Evolutionary conservation across 2,888 invertebrate genomes (phyloP), one percentile per base, ranked within the genome.

Genomic region (Acanthosepion esculentum): DNA sequence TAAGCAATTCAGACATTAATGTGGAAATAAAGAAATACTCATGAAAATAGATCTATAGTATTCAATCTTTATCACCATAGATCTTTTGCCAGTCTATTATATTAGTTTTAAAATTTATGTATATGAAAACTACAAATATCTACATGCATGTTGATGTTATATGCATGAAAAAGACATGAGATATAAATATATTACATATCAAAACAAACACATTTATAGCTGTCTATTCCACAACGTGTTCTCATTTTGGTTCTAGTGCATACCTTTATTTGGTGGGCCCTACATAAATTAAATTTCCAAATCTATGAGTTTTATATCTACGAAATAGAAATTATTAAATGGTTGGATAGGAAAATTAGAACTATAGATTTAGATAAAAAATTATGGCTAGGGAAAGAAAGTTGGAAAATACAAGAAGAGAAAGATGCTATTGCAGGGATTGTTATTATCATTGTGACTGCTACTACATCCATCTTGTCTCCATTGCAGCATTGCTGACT

Each of bases 361-460:
- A 53, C 41, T 53, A 41, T 4, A 10, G 48, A 50, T 53, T 15
- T 12, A 12, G 18, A 33, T 53, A 93, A 48, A 93, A 48, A 93
- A 48, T 29, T 1, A n/a, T 26, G 15, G 53, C 29, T 15, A 53
- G 18, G 18, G 12, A 93, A 29, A n/a, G n/a, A 48, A 50, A n/a
- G 41, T 18, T 48, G 93, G 20, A 93, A 50, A 53, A n/a, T 12
- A 78, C n/a, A 78, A 15, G 78, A 55, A 55, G 50, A 93, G 93
- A 20, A 20, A n/a, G n/a, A 6, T 33, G 29, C 50, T 48, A 48
- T 92, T 29, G 92, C 41, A 92, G 92, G 48, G 92, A 93, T 93
- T 55, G 33, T 55, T 93, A 93, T 55, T 93, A n/a, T 78, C 78
- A 78, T 78, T 10, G 78, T 78, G 78, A 78, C 78, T n/a, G n/a